phyloP scores from a whole-genome alignment of 2,888 invertebrate species.

The Acleris laterana region DNA sequence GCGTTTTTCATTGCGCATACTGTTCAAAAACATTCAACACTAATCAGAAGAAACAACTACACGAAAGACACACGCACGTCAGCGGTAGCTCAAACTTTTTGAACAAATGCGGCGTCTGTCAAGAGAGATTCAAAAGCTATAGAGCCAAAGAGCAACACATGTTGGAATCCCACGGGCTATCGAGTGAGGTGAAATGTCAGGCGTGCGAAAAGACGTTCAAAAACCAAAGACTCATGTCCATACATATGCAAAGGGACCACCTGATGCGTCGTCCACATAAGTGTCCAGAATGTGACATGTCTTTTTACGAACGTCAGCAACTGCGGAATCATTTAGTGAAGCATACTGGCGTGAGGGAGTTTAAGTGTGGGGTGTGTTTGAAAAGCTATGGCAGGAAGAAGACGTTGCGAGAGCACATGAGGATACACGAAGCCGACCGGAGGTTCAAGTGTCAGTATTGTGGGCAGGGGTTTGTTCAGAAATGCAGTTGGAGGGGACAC shows the following conservation, averaged over 20 bases:
- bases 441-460: conserved; percentile 59
- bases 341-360: conserved; percentile 57
- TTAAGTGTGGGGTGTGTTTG: conserved; percentile 54
- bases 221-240: conserved; percentile 54
- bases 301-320: conserved; percentile 58
- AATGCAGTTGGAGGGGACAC: conserved; percentile 49
- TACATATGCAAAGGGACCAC: conserved; percentile 48
- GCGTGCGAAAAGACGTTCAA: conserved; percentile 53
- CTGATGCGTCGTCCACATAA: conserved; percentile 30
- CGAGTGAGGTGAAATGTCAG: conserved; percentile 25
- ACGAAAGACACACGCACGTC: conserved; percentile 67
- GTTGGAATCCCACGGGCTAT: conserved; percentile 42
- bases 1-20: conserved; percentile 53
- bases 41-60: conserved; percentile 65
- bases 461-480: conserved; percentile 50
- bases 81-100: conserved; percentile 46
- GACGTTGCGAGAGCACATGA: conserved; percentile 40
- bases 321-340: conserved; percentile 61
- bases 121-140: conserved; percentile 44
- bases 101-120: conserved; percentile 60
- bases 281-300: conserved; percentile 50
- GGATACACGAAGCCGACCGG: conserved; percentile 33
- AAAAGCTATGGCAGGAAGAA: conserved; percentile 46
- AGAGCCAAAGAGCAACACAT: conserved; percentile 50
- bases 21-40: conserved; percentile 76